These are phyloP conservation scores for Chlorospingus flavigularis DNA, from an alignment of 2,797 vertebrate genomes.

Conservation along the genomic window DNA sequence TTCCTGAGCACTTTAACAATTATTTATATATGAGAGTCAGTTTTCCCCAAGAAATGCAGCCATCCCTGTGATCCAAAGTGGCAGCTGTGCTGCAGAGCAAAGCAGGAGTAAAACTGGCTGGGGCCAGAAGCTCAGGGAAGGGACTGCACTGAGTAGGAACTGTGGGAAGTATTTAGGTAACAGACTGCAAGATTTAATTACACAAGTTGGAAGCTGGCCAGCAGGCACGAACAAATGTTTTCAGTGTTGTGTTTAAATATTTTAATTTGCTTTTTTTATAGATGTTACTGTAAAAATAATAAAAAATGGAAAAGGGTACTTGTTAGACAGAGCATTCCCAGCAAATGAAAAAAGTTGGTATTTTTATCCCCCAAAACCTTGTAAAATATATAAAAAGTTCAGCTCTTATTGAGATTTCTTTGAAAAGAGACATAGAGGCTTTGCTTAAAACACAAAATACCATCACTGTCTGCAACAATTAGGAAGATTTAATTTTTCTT, in stretches of 20 bases:
- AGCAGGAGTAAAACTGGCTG: background rate
- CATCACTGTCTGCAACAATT: background rate
- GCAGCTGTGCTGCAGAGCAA: conserved; percentile 20
- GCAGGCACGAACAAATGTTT: conserved; percentile 59
- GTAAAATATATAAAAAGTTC: background rate
- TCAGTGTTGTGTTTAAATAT: conserved; percentile 60
- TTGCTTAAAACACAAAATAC: background rate
- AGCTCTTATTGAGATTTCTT: background rate
- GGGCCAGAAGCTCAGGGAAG: background rate
- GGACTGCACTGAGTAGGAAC: background rate
- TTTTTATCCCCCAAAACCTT: background rate
- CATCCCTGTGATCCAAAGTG: conserved; percentile 47
- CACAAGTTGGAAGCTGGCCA: conserved; percentile 30
- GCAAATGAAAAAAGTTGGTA: background rate
- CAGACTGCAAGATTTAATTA: conserved; percentile 67
- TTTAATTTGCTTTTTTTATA: conserved; percentile 57
- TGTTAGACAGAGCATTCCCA: background rate
- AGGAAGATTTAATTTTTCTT: background rate
- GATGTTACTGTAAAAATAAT: conserved; percentile 40
- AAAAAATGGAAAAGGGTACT: conserved; percentile 23
- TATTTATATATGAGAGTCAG: conserved; percentile 49
- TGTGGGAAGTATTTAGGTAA: conserved; percentile 33
- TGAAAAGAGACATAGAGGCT: background rate
- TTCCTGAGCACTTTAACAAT: conserved; percentile 50
- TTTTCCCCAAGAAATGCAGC: conserved; percentile 42